Percentiles rank a stretch among this genome's conserved stretches.
These are phyloP conservation scores for Polypterus senegalus DNA, from an alignment of 2,113 vertebrate genomes.

Conservation along the genomic window DNA sequence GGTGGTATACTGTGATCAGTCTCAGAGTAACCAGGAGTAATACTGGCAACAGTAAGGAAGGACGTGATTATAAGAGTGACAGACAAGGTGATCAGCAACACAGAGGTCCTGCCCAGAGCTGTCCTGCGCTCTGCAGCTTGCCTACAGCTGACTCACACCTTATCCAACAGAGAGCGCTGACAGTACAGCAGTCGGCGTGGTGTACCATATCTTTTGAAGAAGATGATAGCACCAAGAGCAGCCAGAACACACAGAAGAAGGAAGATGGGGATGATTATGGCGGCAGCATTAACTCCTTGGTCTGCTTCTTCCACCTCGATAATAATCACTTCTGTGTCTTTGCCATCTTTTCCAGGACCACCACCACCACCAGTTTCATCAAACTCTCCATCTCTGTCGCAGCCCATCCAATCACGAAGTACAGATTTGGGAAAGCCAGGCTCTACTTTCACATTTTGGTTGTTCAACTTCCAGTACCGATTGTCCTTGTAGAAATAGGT, in stretches of 20 bases:
- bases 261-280: conserved; percentile 64
- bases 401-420: conserved; percentile 77
- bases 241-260: conserved; percentile 62
- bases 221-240: conserved; percentile 58
- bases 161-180: conserved; percentile 82
- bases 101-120: not conserved
- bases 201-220: conserved; percentile 74
- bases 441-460: conserved; percentile 76
- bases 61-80: no score
- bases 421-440: conserved; percentile 75
- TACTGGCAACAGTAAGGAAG: no score
- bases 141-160: conserved; percentile 54
- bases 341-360: conserved; percentile 20
- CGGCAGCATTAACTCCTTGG: conserved; percentile 31
- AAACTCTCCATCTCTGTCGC: conserved; percentile 42
- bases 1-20: no score
- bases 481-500: conserved; percentile 86
- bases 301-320: conserved; percentile 46
- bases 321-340: conserved; percentile 64
- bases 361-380: conserved; percentile 25
- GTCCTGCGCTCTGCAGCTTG: conserved; percentile 24
- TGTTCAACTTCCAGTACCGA: conserved; percentile 88
- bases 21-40: no score
- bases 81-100: no score
- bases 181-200: conserved; percentile 77